These are phyloP conservation scores for Pseudonaja textilis DNA, from an alignment of 2,113 vertebrate genomes.

Conservation along the genomic window DNA sequence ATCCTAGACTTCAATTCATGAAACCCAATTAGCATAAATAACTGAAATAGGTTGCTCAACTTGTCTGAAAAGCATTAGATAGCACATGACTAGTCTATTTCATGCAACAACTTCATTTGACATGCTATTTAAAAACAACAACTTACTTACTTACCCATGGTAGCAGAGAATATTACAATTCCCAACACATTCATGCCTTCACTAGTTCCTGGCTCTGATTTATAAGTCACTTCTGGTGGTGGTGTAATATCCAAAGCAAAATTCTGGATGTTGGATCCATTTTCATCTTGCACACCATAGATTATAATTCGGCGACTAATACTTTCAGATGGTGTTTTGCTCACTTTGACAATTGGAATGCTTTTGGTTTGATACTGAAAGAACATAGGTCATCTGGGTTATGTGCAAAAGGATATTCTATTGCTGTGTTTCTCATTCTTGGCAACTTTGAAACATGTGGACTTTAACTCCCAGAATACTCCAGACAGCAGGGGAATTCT, in stretches of 20 bases:
- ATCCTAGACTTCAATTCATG: background rate
- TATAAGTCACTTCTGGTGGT: slow-evolving; percentile 88
- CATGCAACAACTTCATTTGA: background rate
- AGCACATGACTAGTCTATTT: background rate
- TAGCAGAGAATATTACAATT: slow-evolving; percentile 96
- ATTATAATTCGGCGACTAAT: slow-evolving; percentile 79
- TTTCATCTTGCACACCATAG: slow-evolving; percentile 91
- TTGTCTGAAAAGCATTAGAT: background rate
- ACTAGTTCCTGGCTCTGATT: slow-evolving; percentile 88
- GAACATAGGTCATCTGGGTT: slow-evolving; percentile 9
- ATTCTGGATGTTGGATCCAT: slow-evolving; percentile 86
- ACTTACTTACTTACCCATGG: slow-evolving; percentile 82
- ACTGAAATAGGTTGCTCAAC: background rate
- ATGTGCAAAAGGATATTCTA: background rate
- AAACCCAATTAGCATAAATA: background rate
- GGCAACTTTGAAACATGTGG: background rate
- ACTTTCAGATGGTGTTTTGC: slow-evolving; percentile 75
- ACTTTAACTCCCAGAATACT: background rate
- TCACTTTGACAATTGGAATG: slow-evolving; percentile 79
- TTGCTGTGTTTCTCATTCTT: background rate
- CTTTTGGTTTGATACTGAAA: slow-evolving; percentile 91
- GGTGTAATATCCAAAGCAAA: slow-evolving; percentile 93
- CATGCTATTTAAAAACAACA: background rate
- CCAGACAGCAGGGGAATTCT: background rate
- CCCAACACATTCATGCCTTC: slow-evolving; percentile 98